Conservation (phyloP, 92 coral and sea anemone genomes). For the Palythoa grandis region DNA sequence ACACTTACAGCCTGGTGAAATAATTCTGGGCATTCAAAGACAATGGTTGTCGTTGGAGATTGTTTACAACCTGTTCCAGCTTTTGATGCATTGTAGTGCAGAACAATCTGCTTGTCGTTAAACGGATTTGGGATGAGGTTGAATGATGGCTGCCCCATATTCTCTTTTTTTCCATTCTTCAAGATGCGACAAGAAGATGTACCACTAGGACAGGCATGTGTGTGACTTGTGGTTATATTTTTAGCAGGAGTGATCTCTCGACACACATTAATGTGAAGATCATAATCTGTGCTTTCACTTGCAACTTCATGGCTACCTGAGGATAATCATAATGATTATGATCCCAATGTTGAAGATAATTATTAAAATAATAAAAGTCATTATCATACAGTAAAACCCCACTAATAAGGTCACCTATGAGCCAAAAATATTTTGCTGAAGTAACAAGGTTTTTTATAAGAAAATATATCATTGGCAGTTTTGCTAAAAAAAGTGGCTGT, state of each 20-base stretch:
- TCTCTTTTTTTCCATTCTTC: conserved; percentile 30
- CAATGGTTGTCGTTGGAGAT: conserved; percentile 66
- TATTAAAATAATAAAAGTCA: too few relatives aligned
- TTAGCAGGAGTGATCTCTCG: conserved; percentile 75
- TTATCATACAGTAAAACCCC: too few relatives aligned
- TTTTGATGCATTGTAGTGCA: conserved; percentile 16
- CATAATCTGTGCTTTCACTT: conserved; percentile 56
- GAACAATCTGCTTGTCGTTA: conserved; percentile 11
- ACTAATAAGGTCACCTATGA: too few relatives aligned
- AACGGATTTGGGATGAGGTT: conserved; percentile 10
- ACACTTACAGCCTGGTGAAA: conserved; percentile 26
- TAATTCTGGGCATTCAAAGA: conserved; percentile 78
- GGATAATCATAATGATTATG: too few relatives aligned
- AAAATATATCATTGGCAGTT: too few relatives aligned
- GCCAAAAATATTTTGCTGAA: too few relatives aligned
- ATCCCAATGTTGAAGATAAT: too few relatives aligned
- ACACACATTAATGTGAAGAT: conserved; percentile 87
- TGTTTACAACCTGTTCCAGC: conserved; percentile 33
- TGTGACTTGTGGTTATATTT: conserved; percentile 46
- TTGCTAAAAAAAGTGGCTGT: too few relatives aligned
- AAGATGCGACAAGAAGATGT: conserved; percentile 71
- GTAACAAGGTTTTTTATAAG: too few relatives aligned
- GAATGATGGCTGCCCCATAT: conserved; percentile 48
- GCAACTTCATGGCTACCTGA: conserved; percentile 92
- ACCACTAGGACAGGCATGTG: conserved; percentile 52